A percentile compares a stretch with the other conserved stretches of the same genome.
phyloP scores from a whole-genome alignment of 1,140 invertebrate species.

The Ceratoteleas bidentatus region DNA sequence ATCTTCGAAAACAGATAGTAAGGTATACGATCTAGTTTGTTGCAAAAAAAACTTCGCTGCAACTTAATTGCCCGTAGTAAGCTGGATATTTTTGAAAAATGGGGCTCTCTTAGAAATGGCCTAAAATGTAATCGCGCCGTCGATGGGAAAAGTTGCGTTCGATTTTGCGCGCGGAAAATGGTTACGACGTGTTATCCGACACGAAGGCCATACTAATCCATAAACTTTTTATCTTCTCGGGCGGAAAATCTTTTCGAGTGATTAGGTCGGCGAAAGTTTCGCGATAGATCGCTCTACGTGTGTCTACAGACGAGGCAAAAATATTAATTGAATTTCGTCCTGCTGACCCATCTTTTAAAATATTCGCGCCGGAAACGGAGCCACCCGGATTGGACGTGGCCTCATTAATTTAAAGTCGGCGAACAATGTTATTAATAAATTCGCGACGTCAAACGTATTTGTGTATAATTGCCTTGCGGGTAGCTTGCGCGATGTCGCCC shows the following conservation, averaged over 20 bases:
- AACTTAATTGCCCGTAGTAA: too few relatives aligned
- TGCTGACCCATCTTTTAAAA: neutral
- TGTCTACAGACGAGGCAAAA: constrained; percentile 1
- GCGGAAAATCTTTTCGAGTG: constrained; percentile 27
- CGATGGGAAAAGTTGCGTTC: constrained; percentile 16
- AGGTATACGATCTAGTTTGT: too few relatives aligned
- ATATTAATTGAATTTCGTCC: constrained; percentile 24
- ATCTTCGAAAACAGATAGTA: too few relatives aligned
- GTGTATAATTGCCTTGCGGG: constrained; percentile 39
- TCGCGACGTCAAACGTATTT: constrained; percentile 31
- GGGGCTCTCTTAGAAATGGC: too few relatives aligned
- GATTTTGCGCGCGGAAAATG: constrained; percentile 10
- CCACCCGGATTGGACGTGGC: too few relatives aligned
- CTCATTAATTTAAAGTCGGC: constrained; percentile 39
- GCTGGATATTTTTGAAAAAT: too few relatives aligned
- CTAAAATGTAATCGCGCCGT: neutral
- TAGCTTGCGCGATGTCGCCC: constrained; percentile 17
- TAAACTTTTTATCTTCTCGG: constrained; percentile 30
- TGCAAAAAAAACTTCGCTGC: too few relatives aligned
- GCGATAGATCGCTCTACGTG: neutral
- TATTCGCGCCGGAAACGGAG: neutral
- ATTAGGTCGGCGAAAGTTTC: constrained; percentile 23
- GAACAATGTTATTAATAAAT: constrained; percentile 48
- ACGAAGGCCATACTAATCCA: constrained; percentile 25
- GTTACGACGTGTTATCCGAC: constrained; percentile 24